These are phyloP conservation scores for Discoglossus pictus DNA, from an alignment of 2,797 vertebrate species.

Conservation along the genomic window DNA sequence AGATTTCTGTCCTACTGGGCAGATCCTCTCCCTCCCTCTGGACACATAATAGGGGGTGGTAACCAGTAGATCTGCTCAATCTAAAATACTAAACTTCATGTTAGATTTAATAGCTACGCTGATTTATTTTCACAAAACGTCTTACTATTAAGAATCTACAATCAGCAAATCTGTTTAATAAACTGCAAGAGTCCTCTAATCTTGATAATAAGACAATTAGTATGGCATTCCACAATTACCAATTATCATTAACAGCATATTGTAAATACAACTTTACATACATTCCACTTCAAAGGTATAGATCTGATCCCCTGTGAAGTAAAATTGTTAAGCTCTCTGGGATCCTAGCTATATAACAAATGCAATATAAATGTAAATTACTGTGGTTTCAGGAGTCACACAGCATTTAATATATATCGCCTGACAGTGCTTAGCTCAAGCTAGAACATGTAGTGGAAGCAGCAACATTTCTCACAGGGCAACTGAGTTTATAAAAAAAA, in stretches of 20 bases:
- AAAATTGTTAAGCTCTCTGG: conserved; percentile 1
- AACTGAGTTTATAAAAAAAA: no score
- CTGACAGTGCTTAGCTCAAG: neutral
- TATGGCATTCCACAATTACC: neutral
- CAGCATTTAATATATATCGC: conserved; percentile 2
- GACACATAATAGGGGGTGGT: no score
- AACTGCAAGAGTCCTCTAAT: no score
- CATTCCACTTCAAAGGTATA: neutral
- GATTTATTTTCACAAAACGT: no score
- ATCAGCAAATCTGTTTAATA: no score
- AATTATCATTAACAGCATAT: neutral
- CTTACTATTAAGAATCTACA: no score
- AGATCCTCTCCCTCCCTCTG: no score
- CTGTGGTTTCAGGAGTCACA: neutral
- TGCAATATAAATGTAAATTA: conserved; percentile 41
- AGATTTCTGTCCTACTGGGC: no score
- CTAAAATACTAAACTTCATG: no score
- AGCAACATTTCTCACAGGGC: neutral
- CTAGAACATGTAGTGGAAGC: neutral
- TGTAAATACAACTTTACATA: neutral
- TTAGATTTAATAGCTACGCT: no score
- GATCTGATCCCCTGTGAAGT: neutral
- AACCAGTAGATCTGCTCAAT: no score
- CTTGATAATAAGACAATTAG: no score
- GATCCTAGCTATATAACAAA: conserved; percentile 1